Percentiles rank a stretch among this genome's conserved stretches.
These are phyloP conservation scores for Parauchenoglanis punctatus DNA, from an alignment of 2,797 vertebrate genomes.

Conservation along the genomic window DNA sequence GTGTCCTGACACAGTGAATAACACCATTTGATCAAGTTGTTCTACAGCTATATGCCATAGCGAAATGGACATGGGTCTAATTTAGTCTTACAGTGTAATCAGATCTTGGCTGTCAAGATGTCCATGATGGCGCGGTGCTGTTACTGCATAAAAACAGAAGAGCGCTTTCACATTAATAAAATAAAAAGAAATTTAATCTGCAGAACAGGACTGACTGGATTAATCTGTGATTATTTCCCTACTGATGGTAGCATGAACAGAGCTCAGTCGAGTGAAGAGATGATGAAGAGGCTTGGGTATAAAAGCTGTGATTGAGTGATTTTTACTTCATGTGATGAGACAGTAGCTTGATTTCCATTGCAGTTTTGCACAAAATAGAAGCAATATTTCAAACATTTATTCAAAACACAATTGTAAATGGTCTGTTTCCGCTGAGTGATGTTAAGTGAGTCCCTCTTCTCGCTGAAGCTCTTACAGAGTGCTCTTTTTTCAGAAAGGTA, in stretches of 20 bases:
- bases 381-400: no score
- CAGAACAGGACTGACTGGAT: neutral
- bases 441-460: no score
- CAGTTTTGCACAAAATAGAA: no score
- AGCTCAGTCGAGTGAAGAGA: conserved; percentile 3
- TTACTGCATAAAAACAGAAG: neutral
- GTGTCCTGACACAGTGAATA: neutral
- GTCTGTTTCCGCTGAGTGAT: no score
- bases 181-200: neutral
- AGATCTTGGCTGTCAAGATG: neutral
- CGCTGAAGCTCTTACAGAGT: no score
- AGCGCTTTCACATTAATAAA: neutral
- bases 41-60: neutral
- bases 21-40: neutral
- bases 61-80: neutral
- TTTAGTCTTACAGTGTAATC: neutral
- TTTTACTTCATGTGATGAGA: neutral
- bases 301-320: neutral
- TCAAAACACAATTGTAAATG: no score
- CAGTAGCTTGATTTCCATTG: no score
- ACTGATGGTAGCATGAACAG: neutral
- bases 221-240: neutral
- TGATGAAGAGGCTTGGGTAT: neutral
- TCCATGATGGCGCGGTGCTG: neutral
- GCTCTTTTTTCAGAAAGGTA: no score